Evolutionary conservation across 2,888 invertebrate species (phyloP), one percentile per base, ranked within the genome.

Genomic region (Diarsia brunnea): DNA sequence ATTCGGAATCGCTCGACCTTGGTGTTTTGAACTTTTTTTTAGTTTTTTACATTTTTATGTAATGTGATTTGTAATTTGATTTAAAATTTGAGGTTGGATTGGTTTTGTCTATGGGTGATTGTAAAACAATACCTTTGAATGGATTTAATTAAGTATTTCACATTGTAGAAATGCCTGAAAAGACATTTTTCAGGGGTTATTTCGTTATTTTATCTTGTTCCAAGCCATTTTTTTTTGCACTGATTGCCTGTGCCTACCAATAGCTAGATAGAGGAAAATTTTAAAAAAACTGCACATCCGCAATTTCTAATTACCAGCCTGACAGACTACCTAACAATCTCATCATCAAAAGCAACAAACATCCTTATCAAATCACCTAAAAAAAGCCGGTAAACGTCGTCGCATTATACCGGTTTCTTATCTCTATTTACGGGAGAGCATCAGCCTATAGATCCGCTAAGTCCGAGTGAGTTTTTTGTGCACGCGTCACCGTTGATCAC

Each of bases 401-500:
- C 82, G 79, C 82, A 87, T 86, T 85, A 82, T 88, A 91, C 91
- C 90, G 90, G 91, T 92, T 92, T 88, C 88, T 94, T 93, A 93
- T 93, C 92, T 91, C 89, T 88, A 89, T 91, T 89, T 90, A 91
- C 89, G 84, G 85, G 89, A 89, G 88, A 89, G 89, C 92, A 90
- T 92, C 91, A 91, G 90, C 91, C 92, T 93, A 92, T 94, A 94
- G 95, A 95, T 95, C 95, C 95, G 94, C 94, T 95, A 95, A 94
- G 95, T 93, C 93, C 93, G 87, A 91, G 90, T 90, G 81, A 91
- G 89, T 93, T 95, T 95, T 96, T 96, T 96, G 95, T 95, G 87
- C 95, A 95, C 96, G 95, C 95, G 95, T 95, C 95, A 93, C 94
- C 93, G 94, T 94, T 93, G 94, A 92, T 92, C 93, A 92, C 92